A percentile compares a stretch with the other conserved stretches of the same genome.
Evolutionary conservation across 2,113 vertebrate genomes (phyloP).

Genomic region (Spea multiplicata): DNA sequence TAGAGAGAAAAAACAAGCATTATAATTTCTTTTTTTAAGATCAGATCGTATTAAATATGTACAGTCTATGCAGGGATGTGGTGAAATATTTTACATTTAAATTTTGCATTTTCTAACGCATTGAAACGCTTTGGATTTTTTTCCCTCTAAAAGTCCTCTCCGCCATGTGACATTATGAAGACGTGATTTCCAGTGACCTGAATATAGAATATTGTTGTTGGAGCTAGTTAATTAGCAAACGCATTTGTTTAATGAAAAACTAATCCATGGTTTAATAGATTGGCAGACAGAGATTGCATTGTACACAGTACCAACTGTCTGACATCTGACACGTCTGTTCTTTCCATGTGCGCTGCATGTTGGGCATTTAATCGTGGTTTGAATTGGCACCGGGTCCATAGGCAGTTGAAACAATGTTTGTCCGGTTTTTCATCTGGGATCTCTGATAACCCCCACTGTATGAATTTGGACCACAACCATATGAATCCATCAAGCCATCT

Average conservation of each 20-base stretch:
- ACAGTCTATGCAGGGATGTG: too few species aligned
- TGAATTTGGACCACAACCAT: constrained; percentile 4
- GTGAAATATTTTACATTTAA: too few species aligned
- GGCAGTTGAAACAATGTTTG: not conserved
- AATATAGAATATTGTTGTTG: constrained; percentile 24
- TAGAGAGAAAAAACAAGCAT: too few species aligned
- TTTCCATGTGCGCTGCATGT: not conserved
- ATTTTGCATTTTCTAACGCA: too few species aligned
- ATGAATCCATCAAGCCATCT: constrained; percentile 14
- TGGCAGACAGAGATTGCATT: constrained; percentile 32
- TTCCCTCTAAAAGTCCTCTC: not conserved
- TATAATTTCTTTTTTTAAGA: too few species aligned
- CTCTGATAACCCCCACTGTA: not conserved
- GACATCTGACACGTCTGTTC: constrained; percentile 31
- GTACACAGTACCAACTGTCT: constrained; percentile 43
- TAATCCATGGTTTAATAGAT: constrained; percentile 42
- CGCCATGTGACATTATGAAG: constrained; percentile 31
- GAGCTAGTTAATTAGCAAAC: constrained; percentile 44
- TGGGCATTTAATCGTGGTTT: constrained; percentile 11
- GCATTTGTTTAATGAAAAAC: constrained; percentile 45
- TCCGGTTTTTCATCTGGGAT: not conserved
- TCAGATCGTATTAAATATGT: too few species aligned
- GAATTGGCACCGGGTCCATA: not conserved
- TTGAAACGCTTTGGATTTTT: not conserved
- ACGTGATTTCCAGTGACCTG: constrained; percentile 34